A percentile compares a stretch with the other conserved stretches of the same genome.
These are phyloP conservation scores for Chrysocyon brachyurus DNA, from an alignment of 2,797 vertebrate genomes.

Conservation along the genomic window DNA sequence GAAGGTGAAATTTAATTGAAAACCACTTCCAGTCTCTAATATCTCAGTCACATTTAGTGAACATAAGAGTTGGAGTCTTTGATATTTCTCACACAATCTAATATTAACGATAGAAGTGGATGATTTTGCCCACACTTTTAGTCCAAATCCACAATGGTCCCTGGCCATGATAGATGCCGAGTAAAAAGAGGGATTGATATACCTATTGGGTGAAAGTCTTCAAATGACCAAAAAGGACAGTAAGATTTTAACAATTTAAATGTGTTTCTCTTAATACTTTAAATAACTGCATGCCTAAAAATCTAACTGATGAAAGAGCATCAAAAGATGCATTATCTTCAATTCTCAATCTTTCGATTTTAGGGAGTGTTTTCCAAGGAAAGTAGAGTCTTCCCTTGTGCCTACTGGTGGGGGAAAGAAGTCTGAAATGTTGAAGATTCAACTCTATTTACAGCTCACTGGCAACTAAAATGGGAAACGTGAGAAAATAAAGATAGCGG, in stretches of 20 bases:
- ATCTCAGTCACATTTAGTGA: background rate
- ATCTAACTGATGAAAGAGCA: slow-evolving; percentile 36
- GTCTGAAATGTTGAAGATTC: slow-evolving; percentile 45
- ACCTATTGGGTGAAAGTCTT: background rate
- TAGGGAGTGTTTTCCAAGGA: slow-evolving; percentile 56
- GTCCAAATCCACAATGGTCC: background rate
- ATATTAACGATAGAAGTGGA: slow-evolving; percentile 36
- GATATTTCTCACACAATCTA: slow-evolving; percentile 62
- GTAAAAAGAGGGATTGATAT: background rate
- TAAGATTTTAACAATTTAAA: slow-evolving; percentile 60
- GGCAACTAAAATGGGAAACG: slow-evolving; percentile 67
- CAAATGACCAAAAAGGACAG: background rate
- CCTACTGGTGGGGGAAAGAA: slow-evolving; percentile 4
- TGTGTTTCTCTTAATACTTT: slow-evolving; percentile 13
- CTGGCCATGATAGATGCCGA: background rate
- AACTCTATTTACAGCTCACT: slow-evolving; percentile 67
- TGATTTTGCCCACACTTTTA: slow-evolving; percentile 49
- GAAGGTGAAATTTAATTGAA: slow-evolving; percentile 55
- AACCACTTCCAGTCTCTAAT: slow-evolving; percentile 16
- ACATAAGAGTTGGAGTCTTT: slow-evolving; percentile 49
- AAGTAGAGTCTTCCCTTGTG: slow-evolving; percentile 5
- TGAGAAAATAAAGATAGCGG: slow-evolving; percentile 74
- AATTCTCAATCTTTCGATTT: slow-evolving; percentile 50
- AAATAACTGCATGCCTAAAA: background rate
- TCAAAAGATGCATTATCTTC: slow-evolving; percentile 31